Base-by-base conservation (phyloP, 2,113 vertebrate species). In the Corydoras sp. region DNA sequence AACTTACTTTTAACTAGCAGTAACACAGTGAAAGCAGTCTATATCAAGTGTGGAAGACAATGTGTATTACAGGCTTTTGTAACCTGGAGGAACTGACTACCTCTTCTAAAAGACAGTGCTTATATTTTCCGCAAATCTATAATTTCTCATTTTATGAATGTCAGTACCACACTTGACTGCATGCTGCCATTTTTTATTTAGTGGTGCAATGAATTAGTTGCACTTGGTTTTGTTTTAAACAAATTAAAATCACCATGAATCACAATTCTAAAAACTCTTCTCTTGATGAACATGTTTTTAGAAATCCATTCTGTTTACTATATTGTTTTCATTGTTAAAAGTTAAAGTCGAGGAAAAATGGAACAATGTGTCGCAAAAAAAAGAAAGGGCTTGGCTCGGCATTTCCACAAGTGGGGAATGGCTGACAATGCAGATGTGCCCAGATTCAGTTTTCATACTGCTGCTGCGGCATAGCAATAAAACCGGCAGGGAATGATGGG, bases 361-460 rank as follows among this genome's bases (percentile, higher is more conserved):
- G 77, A 76, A 31, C 79, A 82, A 76, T 71, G 86, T 54, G 55
- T 43, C 35, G 60, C 29, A 62, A 74, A 79, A 81, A 79, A 82
- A 78, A 80, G 59, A 83, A 83, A 79, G 74, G 75, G 77, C 83
- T 84, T 86, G 72, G 76, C 78, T 83, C 62, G 76, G 83, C 82
- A 87, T 86, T 86, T 85, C 74, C 43, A 6, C 55, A n/a, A 60
- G 10, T 10, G 9, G 81, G 84, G 82, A 53, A 89, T 85, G 81
- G 79, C 81, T 59, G 63, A 54, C 69, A 81, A 65, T 80, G 73
- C 82, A 80, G 68, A 56, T 72, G 65, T 82, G 73, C 79, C 79
- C 65, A 32, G 48, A 62, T 71, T 74, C 66, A 81, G 69, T 80
- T 81, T 83, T 85, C 81, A 88, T 85, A 83, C 77, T 80, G 76